phyloP scores from a whole-genome alignment of 2,797 vertebrate genomes.

The Meda fulgida region DNA sequence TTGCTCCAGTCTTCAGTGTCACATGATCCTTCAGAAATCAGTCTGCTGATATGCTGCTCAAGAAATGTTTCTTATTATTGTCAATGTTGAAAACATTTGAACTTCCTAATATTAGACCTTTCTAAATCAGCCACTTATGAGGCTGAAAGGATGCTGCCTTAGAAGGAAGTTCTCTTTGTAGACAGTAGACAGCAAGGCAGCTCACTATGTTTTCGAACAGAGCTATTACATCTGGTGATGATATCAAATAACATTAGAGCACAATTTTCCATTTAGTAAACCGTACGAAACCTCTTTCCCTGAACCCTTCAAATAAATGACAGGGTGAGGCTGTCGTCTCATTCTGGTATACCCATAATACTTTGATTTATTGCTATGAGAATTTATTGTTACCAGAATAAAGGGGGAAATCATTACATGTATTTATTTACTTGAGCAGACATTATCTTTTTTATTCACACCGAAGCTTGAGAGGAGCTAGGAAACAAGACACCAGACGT shows the following conservation, averaged over 20 bases:
- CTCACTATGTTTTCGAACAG: background rate
- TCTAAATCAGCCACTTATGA: background rate
- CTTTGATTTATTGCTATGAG: constrained; percentile 38
- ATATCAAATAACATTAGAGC: background rate
- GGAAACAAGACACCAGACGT: constrained; percentile 21
- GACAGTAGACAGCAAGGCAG: background rate
- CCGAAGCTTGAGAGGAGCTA: constrained; percentile 21
- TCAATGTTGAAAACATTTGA: background rate
- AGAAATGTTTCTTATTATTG: background rate
- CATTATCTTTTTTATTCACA: constrained; percentile 26
- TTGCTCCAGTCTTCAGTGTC: background rate
- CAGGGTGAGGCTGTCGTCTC: constrained; percentile 6
- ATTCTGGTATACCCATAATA: constrained; percentile 19
- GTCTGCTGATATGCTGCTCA: background rate
- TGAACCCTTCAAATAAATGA: constrained; percentile 7
- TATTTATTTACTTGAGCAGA: background rate
- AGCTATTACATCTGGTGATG: background rate
- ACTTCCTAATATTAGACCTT: background rate
- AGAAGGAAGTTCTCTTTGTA: background rate
- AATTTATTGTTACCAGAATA: constrained; percentile 24
- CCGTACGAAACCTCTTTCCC: background rate
- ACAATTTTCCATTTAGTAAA: background rate
- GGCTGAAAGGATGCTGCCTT: background rate
- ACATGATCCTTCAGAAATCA: background rate
- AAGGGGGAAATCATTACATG: background rate